A percentile compares a stretch with the other conserved stretches of the same genome.
phyloP scores from a whole-genome alignment of 2,797 vertebrate genomes.

The Acrocephalus scirpaceus region DNA sequence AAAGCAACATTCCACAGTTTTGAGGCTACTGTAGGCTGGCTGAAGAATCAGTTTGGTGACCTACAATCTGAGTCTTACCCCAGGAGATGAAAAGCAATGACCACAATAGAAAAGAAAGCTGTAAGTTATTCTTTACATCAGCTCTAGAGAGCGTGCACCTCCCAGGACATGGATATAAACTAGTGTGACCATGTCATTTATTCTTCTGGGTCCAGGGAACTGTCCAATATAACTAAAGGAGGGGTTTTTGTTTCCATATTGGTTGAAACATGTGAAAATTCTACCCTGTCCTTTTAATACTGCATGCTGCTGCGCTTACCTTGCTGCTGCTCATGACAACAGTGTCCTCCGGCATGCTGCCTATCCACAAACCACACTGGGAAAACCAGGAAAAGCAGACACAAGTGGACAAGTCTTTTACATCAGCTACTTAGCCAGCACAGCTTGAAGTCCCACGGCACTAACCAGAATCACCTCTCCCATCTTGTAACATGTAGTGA shows the following conservation, averaged over 20 bases:
- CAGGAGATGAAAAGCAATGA: not conserved
- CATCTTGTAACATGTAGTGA: not conserved
- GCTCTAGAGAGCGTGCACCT: not conserved
- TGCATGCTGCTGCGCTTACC: not conserved
- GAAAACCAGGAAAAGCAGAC: not conserved
- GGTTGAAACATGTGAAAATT: not conserved
- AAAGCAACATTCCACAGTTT: constrained; percentile 51
- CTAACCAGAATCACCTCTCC: not conserved
- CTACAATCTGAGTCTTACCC: not conserved
- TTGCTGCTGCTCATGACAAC: not conserved
- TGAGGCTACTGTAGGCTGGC: not conserved
- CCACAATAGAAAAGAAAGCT: not conserved
- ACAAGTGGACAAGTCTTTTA: not conserved
- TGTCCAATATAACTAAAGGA: not conserved
- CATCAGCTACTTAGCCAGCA: not conserved
- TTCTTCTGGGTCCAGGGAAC: not conserved
- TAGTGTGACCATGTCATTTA: not conserved
- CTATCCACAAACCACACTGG: not conserved
- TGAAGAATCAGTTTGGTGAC: not conserved
- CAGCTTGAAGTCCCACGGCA: not conserved
- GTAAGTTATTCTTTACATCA: not conserved
- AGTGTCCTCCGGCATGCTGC: not conserved
- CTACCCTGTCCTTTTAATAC: not conserved
- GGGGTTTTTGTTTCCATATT: not conserved
- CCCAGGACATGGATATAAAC: not conserved